Evolutionary conservation across 2,888 invertebrate species (phyloP).

Genomic region (Laothoe populi): DNA sequence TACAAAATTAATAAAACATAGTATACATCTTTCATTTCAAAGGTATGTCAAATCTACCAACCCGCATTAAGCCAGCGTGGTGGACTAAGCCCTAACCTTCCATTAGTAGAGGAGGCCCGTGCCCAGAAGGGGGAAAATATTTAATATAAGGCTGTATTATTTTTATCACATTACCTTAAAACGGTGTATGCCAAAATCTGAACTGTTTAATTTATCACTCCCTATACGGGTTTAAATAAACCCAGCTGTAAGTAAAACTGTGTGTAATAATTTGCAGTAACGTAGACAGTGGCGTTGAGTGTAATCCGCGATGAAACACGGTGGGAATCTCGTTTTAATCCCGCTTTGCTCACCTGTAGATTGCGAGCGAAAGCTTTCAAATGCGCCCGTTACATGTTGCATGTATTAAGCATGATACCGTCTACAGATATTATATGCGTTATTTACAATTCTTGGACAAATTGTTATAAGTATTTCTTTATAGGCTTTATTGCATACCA

Average conservation of each 20-base stretch:
- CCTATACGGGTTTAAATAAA: background rate
- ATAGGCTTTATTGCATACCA: no score
- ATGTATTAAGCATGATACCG: background rate
- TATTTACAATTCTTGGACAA: background rate
- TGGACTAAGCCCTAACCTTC: no score
- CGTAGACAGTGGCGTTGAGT: background rate
- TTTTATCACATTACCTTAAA: background rate
- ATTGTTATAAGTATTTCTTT: no score
- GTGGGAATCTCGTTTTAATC: conserved; percentile 8
- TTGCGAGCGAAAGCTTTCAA: conserved; percentile 4
- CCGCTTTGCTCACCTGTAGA: conserved; percentile 23
- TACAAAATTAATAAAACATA: no score
- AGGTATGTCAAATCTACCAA: no score
- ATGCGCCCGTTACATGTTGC: background rate
- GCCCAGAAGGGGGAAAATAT: no score
- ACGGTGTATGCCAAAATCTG: background rate
- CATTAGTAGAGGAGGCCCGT: no score
- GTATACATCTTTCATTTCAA: no score
- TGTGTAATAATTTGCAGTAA: background rate
- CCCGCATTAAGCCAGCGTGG: no score
- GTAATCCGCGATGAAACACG: conserved; percentile 24
- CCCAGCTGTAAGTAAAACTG: background rate
- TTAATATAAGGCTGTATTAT: background rate
- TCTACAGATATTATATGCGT: background rate
- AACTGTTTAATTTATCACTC: background rate